Conservation (phyloP, 2,113 vertebrate species). For the Spheniscus mendiculus region DNA sequence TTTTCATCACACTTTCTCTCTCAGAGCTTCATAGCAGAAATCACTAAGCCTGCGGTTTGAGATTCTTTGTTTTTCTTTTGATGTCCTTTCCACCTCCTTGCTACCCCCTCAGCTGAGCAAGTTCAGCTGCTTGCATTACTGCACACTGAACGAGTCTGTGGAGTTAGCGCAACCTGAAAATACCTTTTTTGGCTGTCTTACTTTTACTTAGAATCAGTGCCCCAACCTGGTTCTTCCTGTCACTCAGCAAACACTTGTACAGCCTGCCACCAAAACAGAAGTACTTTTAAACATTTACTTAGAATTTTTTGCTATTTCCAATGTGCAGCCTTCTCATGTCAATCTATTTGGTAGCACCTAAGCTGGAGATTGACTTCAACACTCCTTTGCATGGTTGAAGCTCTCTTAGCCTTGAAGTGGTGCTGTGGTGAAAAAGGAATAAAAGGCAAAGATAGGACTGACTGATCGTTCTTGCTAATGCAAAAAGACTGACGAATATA, state of each 20-base stretch:
- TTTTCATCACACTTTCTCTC: background rate
- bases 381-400: background rate
- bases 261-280: background rate
- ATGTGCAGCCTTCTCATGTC: background rate
- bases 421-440: background rate
- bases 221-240: background rate
- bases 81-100: background rate
- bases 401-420: background rate
- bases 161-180: rapidly evolving
- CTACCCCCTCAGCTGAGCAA: background rate
- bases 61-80: background rate
- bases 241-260: background rate
- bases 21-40: background rate
- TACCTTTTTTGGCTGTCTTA: background rate
- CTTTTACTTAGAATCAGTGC: background rate
- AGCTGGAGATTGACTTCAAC: background rate
- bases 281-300: background rate
- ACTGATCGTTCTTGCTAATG: background rate
- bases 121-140: background rate
- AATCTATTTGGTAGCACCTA: background rate
- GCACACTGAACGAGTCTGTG: background rate
- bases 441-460: background rate
- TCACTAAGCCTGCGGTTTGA: background rate
- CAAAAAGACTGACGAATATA: background rate
- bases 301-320: background rate